Evolutionary conservation across 2,797 vertebrate species (phyloP).

Genomic region (Mastacembelus armatus): DNA sequence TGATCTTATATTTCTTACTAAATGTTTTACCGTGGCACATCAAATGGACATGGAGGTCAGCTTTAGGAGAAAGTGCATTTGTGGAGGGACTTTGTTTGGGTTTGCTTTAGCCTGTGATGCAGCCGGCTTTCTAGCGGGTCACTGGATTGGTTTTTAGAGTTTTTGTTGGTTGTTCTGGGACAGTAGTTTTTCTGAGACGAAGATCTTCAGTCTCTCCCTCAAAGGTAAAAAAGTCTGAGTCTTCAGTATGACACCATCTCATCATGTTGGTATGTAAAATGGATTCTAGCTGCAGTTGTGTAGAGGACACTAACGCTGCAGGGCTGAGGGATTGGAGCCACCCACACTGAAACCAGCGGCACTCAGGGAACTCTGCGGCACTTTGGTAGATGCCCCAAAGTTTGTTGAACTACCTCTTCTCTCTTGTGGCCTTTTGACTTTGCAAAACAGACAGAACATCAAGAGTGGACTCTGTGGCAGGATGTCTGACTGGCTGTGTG

Average conservation of each 20-base stretch:
- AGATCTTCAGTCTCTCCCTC: not conserved
- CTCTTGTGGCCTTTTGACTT: constrained; percentile 77
- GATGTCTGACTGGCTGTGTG: constrained; percentile 39
- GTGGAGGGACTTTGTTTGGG: too few species aligned
- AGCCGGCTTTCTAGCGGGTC: too few species aligned
- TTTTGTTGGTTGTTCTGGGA: not conserved
- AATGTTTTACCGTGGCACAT: too few species aligned
- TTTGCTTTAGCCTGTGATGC: too few species aligned
- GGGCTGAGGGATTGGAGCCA: constrained; percentile 31
- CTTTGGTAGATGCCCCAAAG: constrained; percentile 55
- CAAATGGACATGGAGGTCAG: too few species aligned
- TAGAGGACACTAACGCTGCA: constrained; percentile 6
- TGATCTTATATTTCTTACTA: too few species aligned
- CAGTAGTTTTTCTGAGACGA: not conserved
- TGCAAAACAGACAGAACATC: constrained; percentile 41
- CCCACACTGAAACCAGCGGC: constrained; percentile 53
- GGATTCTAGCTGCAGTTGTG: constrained; percentile 21
- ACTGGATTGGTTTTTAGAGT: too few species aligned
- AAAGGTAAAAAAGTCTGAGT: not conserved
- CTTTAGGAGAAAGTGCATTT: too few species aligned
- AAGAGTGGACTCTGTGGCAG: constrained; percentile 30
- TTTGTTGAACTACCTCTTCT: constrained; percentile 61
- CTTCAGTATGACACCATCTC: not conserved
- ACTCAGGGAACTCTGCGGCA: constrained; percentile 37
- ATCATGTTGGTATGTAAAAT: not conserved